Evolutionary conservation across 2,888 invertebrate species (phyloP).

Genomic region (Unio pictorum): DNA sequence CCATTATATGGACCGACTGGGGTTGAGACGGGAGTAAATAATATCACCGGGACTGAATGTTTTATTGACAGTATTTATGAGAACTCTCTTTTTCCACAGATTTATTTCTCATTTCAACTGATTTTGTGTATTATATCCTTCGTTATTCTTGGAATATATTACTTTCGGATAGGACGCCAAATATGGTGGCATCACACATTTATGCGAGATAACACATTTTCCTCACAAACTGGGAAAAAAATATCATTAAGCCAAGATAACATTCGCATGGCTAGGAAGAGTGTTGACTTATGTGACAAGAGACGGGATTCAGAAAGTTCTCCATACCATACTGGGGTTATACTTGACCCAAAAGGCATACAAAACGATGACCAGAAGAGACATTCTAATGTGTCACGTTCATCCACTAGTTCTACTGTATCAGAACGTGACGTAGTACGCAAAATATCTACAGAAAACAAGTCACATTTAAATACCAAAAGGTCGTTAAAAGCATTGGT

Average conservation of each 20-base stretch:
- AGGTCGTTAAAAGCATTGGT: not conserved
- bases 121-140: constrained; percentile 32
- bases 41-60: constrained; percentile 51
- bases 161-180: constrained; percentile 38
- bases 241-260: not conserved
- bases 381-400: not conserved
- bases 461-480: not conserved
- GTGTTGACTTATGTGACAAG: too few species aligned
- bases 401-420: constrained; percentile 1
- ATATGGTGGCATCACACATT: constrained; percentile 32
- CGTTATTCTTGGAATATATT: constrained; percentile 35
- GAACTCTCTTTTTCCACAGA: constrained; percentile 35
- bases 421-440: not conserved
- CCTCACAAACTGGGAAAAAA: not conserved
- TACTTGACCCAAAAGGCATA: not conserved
- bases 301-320: not conserved
- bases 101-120: constrained; percentile 41
- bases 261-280: not conserved
- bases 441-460: not conserved
- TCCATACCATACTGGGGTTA: not conserved
- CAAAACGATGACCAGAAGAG: constrained; percentile 1
- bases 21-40: constrained; percentile 37
- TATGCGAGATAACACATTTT: constrained; percentile 35
- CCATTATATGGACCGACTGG: constrained; percentile 45
- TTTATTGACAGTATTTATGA: constrained; percentile 38